Base-by-base conservation (phyloP, 2,113 vertebrate genomes). In the Pungitius pungitius region DNA sequence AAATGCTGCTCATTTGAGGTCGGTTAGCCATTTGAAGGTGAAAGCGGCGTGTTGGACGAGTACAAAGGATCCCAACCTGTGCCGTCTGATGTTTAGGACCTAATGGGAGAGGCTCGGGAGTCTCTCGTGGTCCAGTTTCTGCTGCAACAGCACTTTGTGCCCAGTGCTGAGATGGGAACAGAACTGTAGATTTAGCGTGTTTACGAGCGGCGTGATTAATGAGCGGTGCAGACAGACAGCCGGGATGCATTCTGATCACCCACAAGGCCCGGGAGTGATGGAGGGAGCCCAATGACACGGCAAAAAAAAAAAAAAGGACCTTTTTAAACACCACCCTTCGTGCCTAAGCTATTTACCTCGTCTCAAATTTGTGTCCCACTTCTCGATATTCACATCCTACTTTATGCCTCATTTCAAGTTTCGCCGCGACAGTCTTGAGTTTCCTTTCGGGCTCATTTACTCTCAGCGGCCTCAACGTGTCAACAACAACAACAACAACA, bases 141-240 rank as follows among this genome's bases (percentile, higher is more conserved):
- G 86, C 86, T 80, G 88, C 63, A 72, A 72, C 69, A 69, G 85
- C 84, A 82, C 58, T 89, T 82, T 87, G 81, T 73, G 78, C 60
- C 59, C 73, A 83, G 84, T 77, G 87, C 85, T 83, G 75, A 83
- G 85, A 84, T 73, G 85, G 87, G 89, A 83, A 87, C 83, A 87
- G 5, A 86, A 90, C 89, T 90, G 90, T 92, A 90, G 88, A 81
- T 89, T 90, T 83, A 92, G 90, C 69, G 80, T 64, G n/a, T n/a
- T n/a, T n/a, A 65, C 52, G 64, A 71, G 77, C 65, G 6, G 86
- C 64, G 84, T 91, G 89, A 92, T 91, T 89, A 88, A 91, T 89
- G 89, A 91, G 86, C 79, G 51, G 49, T n/a, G 82, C 69, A 86
- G 88, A 91, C 77, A 82, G 87, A 91, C 85, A 84, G 85, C 67